Percentiles rank a stretch among this genome's conserved stretches.
Evolutionary conservation across 2,888 invertebrate species (phyloP).

Genomic region (Rosalia funebris): DNA sequence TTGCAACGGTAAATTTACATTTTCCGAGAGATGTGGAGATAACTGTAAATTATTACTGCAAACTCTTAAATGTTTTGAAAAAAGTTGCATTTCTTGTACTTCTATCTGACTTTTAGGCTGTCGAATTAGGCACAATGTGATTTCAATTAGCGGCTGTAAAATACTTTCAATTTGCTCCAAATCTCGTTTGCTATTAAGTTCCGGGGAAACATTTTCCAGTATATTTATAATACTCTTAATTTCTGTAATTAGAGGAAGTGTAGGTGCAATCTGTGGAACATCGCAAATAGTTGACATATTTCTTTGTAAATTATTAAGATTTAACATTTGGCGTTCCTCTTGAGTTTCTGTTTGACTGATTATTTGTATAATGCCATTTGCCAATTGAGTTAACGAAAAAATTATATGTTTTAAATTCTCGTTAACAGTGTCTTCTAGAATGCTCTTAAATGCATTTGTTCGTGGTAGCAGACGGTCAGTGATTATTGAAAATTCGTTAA

Average conservation of each 20-base stretch:
- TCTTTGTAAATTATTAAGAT: conserved; percentile 8
- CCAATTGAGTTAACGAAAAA: conserved; percentile 37
- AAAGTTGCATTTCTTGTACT: neutral
- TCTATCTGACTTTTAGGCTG: neutral
- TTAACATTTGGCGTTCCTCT: neutral
- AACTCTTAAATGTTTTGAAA: neutral
- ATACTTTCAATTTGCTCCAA: conserved; percentile 10
- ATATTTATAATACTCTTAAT: neutral
- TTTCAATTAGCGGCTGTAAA: conserved; percentile 4
- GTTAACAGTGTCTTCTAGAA: conserved; percentile 38
- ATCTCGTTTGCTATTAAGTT: conserved; percentile 7
- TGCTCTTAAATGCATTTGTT: conserved; percentile 27
- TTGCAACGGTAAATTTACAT: neutral
- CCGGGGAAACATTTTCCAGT: neutral
- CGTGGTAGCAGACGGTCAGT: conserved; percentile 32
- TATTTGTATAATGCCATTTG: conserved; percentile 33
- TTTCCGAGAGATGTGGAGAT: neutral
- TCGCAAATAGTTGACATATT: conserved; percentile 5
- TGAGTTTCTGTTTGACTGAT: neutral
- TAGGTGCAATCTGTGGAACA: neutral
- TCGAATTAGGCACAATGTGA: neutral
- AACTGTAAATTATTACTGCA: neutral
- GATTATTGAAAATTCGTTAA: conserved; percentile 32
- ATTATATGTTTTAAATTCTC: conserved; percentile 43
- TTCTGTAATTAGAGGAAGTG: neutral